Percentiles rank a stretch among this genome's conserved stretches.
These are phyloP conservation scores for Pristionchus mayeri DNA, from an alignment of 2,888 invertebrate species.

Conservation along the genomic window DNA sequence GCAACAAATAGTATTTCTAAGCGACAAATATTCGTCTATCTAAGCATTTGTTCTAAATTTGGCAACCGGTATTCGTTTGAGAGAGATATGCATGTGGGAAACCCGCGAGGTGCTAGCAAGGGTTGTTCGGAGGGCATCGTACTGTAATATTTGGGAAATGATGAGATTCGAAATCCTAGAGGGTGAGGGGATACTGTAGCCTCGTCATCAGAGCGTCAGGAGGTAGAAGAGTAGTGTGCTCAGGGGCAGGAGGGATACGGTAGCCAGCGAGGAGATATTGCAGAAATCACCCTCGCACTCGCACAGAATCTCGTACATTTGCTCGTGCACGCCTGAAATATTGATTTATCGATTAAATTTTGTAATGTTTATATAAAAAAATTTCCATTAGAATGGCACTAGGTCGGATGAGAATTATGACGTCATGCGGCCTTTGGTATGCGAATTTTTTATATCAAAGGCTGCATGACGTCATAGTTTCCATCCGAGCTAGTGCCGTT, in stretches of 20 bases:
- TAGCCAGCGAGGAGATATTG: background rate
- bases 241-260: background rate
- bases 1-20: background rate
- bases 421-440: too few species aligned
- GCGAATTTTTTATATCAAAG: too few species aligned
- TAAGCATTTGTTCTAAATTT: background rate
- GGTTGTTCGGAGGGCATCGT: background rate
- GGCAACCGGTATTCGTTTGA: background rate
- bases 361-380: background rate
- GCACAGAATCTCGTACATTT: constrained; percentile 3
- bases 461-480: too few species aligned
- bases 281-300: constrained; percentile 36
- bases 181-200: constrained; percentile 1
- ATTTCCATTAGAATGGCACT: too few species aligned
- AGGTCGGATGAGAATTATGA: too few species aligned
- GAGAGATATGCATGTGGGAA: constrained; percentile 2
- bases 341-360: background rate
- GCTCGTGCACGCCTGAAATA: background rate
- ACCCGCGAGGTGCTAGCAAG: background rate
- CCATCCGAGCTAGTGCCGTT: too few species aligned
- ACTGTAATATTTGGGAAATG: background rate
- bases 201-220: background rate
- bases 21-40: background rate
- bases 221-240: background rate
- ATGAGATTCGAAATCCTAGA: background rate